Evolutionary conservation across 2,113 vertebrate species (phyloP), one percentile per base, ranked within the genome.

Genomic region (Tichodroma muraria): DNA sequence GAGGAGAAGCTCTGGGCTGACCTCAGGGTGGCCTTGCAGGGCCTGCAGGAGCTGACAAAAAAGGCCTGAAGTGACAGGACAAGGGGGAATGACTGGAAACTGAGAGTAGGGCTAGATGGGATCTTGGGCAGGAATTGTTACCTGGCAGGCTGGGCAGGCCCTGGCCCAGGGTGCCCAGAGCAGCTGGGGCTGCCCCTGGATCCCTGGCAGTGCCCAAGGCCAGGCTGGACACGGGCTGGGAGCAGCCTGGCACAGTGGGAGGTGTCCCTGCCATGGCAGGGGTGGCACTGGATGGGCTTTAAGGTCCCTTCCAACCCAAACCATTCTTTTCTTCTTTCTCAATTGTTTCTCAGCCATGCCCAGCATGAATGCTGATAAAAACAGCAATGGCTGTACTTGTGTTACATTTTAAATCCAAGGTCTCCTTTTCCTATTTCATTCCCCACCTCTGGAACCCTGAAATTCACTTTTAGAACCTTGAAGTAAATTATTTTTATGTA

Each of bases 101-200:
- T 28, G 28, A 1, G 8, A 1, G 12, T 4, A 14, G n/a, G 11
- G 4, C 0, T 54, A 1, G 40, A 12, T 47, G 4, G 22, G 22
- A 44, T 23, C 0, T 17, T 24, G 7, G 33, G 15, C 0, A 16
- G 15, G 5, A 69, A 53, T 63, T 63, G 1, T 30, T 68, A 5
- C 10, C 38, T 57, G 47, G 1, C 0, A 69, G 47, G 33, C 15
- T 38, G 47, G 54, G 12, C 1, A 69, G 72, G 54, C 2, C 5
- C 27, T 66, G 71, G 52, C 7, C 1, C 4, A 13, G 35, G 7
- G 2, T 76, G 6, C 20, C 38, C 73, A 70, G 65, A 70, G n/a
- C 9, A 49, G 65, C 75, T 88, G 75, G 0, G 75, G 75, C 65
- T 80, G 66, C 42, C 44, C 57, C 50, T 54, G 57, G 27, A 73